Evolutionary conservation across 2,113 vertebrate genomes (phyloP).

Genomic region (Brachypteracias leptosomus): DNA sequence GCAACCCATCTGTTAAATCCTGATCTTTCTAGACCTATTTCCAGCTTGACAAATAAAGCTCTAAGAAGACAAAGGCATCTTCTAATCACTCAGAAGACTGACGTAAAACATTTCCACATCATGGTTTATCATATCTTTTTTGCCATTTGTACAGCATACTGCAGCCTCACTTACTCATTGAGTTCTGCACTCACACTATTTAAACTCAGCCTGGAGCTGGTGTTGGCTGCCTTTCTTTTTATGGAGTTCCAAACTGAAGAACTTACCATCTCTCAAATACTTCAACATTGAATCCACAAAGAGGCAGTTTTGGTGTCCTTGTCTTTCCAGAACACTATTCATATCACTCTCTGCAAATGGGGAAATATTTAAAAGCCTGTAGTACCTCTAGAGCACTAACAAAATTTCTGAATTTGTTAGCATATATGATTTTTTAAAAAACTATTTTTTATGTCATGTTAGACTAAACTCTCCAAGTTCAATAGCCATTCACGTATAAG

Average conservation of each 20-base stretch:
- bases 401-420: background rate
- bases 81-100: background rate
- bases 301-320: background rate
- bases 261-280: background rate
- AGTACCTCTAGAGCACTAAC: background rate
- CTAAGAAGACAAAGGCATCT: background rate
- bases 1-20: constrained; percentile 15
- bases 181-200: background rate
- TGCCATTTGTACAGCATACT: background rate
- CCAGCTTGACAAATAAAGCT: background rate
- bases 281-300: background rate
- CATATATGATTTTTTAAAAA: background rate
- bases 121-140: background rate
- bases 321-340: background rate
- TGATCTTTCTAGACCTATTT: background rate
- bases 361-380: background rate
- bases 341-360: background rate
- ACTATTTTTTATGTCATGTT: background rate
- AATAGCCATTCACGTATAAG: background rate
- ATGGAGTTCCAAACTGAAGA: background rate
- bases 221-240: background rate
- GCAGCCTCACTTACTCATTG: background rate
- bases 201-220: background rate
- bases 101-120: background rate
- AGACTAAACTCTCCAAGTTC: background rate